These are phyloP conservation scores for Urechis unicinctus DNA, from an alignment of 2,888 invertebrate species.

Conservation along the genomic window DNA sequence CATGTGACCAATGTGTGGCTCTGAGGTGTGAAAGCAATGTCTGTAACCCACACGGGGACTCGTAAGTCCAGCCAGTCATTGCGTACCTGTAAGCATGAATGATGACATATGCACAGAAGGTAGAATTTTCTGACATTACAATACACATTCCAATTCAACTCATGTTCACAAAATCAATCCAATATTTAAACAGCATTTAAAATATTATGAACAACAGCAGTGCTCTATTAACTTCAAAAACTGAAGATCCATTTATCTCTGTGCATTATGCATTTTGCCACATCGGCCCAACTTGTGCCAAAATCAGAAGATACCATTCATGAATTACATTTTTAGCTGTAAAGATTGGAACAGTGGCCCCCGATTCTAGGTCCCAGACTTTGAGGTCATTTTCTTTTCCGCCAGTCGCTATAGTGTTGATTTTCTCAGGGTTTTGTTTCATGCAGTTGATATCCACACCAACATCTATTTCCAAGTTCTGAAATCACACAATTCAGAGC, in stretches of 20 bases:
- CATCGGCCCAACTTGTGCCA: too few species aligned
- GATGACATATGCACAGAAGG: not conserved
- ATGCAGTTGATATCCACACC: slow-evolving; percentile 63
- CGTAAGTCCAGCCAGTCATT: slow-evolving; percentile 73
- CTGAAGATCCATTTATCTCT: too few species aligned
- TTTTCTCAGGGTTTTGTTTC: slow-evolving; percentile 59
- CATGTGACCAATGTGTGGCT: slow-evolving; percentile 61
- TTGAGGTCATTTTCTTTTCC: slow-evolving; percentile 85
- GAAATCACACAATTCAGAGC: too few species aligned
- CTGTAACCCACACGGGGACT: slow-evolving; percentile 78
- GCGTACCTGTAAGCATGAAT: slow-evolving; percentile 57
- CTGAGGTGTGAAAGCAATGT: slow-evolving; percentile 69
- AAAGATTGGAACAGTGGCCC: slow-evolving; percentile 52
- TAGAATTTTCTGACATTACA: not conserved
- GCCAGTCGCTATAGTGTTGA: slow-evolving; percentile 71
- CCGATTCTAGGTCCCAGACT: slow-evolving; percentile 70
- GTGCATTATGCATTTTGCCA: too few species aligned
- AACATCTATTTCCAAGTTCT: slow-evolving; percentile 53
- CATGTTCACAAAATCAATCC: not conserved
- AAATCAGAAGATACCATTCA: too few species aligned
- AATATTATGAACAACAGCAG: too few species aligned
- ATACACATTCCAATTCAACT: not conserved
- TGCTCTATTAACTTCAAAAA: too few species aligned
- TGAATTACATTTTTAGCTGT: slow-evolving; percentile 60
- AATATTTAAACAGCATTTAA: not conserved